Conservation (phyloP, 2,113 vertebrate genomes). For the Vulpes lagopus region DNA sequence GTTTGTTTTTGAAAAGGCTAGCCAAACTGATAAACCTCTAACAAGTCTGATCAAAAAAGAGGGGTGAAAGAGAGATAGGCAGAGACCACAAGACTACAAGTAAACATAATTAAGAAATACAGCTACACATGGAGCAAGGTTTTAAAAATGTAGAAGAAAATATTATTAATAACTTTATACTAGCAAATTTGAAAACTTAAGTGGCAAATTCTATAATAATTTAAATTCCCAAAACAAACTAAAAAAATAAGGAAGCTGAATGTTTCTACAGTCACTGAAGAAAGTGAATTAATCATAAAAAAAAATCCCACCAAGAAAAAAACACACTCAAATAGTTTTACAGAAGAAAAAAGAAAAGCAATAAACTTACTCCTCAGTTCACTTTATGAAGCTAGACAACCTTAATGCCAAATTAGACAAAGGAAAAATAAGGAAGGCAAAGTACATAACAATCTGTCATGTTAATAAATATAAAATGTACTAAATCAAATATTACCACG, state of each 20-base stretch:
- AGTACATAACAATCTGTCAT: neutral
- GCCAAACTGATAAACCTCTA: neutral
- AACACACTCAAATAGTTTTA: neutral
- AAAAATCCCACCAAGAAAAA: neutral
- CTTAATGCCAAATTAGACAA: constrained; percentile 30
- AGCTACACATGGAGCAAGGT: neutral
- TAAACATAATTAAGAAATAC: neutral
- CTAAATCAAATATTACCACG: constrained; percentile 41
- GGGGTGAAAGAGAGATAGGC: neutral
- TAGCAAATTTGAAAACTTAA: neutral
- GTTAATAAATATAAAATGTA: constrained; percentile 57
- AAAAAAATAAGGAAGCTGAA: neutral
- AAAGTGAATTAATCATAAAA: neutral
- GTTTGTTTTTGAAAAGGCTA: neutral
- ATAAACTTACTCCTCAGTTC: neutral
- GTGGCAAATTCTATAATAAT: neutral
- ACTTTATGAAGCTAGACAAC: constrained; percentile 28
- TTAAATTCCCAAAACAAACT: neutral
- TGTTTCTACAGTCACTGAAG: neutral
- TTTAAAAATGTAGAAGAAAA: neutral
- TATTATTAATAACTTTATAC: neutral
- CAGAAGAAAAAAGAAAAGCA: constrained; percentile 2
- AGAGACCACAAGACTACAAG: neutral
- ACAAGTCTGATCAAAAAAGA: neutral
- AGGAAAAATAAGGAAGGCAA: constrained; percentile 40